Percentiles rank a stretch among this genome's conserved stretches.
phyloP scores from a whole-genome alignment of 2,797 vertebrate species.

The Ceryle rudis region DNA sequence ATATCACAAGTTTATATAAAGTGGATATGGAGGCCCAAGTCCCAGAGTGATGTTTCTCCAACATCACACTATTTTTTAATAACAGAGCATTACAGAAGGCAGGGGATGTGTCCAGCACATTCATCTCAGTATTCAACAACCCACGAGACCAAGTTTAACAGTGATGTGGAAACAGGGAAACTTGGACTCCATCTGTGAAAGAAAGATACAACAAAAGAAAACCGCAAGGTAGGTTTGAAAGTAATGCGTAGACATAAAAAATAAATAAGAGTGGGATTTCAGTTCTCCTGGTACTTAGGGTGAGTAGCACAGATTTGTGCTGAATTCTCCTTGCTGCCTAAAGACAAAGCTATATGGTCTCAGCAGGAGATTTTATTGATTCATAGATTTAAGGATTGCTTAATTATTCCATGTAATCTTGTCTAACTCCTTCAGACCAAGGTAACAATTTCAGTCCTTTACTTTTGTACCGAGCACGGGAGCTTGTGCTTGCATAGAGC shows the following conservation, averaged over 20 bases:
- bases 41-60: background rate
- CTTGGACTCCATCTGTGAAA: background rate
- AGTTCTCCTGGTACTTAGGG: background rate
- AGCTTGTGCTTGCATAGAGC: background rate
- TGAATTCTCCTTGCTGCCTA: background rate
- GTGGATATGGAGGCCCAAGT: background rate
- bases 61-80: background rate
- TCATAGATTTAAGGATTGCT: background rate
- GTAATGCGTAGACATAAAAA: background rate
- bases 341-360: background rate
- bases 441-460: background rate
- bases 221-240: background rate
- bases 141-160: background rate
- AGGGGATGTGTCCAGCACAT: background rate
- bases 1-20: background rate
- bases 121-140: background rate
- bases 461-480: background rate
- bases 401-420: background rate
- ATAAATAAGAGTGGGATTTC: background rate
- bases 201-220: constrained; percentile 7
- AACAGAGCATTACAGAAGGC: background rate
- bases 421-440: background rate
- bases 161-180: background rate
- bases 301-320: background rate
- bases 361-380: background rate